phyloP scores from a whole-genome alignment of 2,113 vertebrate genomes.

The Menidia beryllina region DNA sequence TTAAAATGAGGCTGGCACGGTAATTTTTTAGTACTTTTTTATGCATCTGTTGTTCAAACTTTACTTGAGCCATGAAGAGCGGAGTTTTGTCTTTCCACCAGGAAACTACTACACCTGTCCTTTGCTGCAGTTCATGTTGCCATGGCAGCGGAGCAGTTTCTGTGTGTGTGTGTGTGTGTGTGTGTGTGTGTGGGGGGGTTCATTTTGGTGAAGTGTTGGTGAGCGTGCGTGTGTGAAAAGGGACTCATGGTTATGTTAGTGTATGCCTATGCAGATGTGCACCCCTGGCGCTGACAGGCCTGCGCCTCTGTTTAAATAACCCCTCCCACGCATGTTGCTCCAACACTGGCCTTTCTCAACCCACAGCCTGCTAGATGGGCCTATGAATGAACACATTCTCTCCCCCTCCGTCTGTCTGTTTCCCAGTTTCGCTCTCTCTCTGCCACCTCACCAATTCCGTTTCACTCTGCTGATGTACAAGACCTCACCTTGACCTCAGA shows the following conservation, averaged over 20 bases:
- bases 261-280: conserved; percentile 35
- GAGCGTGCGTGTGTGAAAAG: not conserved
- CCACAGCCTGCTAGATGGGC: conserved; percentile 54
- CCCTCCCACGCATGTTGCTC: conserved; percentile 69
- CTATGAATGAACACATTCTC: conserved; percentile 75
- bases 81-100: conserved; percentile 53
- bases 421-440: conserved; percentile 19
- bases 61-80: not conserved
- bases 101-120: not conserved
- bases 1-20: too few relatives aligned
- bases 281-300: conserved; percentile 27
- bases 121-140: conserved; percentile 3
- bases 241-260: conserved; percentile 13
- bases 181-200: conserved; percentile 4
- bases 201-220: not conserved
- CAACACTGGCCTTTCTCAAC: conserved; percentile 56
- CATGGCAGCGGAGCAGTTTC: conserved; percentile 6
- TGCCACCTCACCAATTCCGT: conserved; percentile 19
- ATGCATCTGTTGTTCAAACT: not conserved
- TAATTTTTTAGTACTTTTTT: not conserved
- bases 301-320: conserved; percentile 72
- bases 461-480: conserved; percentile 29
- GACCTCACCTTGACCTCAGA: conserved; percentile 58
- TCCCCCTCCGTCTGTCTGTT: conserved; percentile 32
- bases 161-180: not conserved